Evolutionary conservation across 2,888 invertebrate genomes (phyloP).

Genomic region (Ennomos fuscantarius): DNA sequence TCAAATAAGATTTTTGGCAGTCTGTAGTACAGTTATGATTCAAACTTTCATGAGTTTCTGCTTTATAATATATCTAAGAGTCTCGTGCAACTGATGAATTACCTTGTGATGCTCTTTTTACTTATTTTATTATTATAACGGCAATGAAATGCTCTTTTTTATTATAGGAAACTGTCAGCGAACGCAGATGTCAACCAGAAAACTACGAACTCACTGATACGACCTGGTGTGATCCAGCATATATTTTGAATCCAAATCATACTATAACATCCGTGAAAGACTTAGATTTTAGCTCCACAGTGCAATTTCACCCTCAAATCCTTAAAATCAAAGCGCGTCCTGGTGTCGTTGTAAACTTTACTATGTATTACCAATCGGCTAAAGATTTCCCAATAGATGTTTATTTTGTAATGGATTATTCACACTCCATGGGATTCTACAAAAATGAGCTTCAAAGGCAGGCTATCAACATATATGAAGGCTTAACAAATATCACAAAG

Average conservation of each 20-base stretch:
- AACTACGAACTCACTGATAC: not conserved
- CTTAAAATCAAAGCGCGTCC: constrained; percentile 78
- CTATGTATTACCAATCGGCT: constrained; percentile 86
- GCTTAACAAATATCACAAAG: constrained; percentile 84
- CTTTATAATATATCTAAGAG: too few relatives aligned
- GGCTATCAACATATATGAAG: constrained; percentile 72
- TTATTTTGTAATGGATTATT: constrained; percentile 93
- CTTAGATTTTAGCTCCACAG: constrained; percentile 37
- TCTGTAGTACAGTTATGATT: too few relatives aligned
- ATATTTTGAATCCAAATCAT: not conserved
- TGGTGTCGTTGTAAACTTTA: constrained; percentile 65
- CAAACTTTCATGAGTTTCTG: too few relatives aligned
- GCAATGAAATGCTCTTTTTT: constrained; percentile 16
- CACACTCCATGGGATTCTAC: constrained; percentile 89
- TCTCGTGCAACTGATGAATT: too few relatives aligned
- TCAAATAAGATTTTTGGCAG: too few relatives aligned
- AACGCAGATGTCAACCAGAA: constrained; percentile 52
- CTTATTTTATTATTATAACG: too few relatives aligned
- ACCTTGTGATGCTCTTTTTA: too few relatives aligned
- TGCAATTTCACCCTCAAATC: constrained; percentile 85
- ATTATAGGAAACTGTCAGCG: not conserved
- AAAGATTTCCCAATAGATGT: constrained; percentile 92
- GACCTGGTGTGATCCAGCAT: not conserved
- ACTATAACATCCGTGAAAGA: not conserved
- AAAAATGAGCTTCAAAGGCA: constrained; percentile 79